A percentile compares a stretch with the other conserved stretches of the same genome.
phyloP scores from a whole-genome alignment of 2,888 invertebrate species.

The Iselma pallidipennis region DNA sequence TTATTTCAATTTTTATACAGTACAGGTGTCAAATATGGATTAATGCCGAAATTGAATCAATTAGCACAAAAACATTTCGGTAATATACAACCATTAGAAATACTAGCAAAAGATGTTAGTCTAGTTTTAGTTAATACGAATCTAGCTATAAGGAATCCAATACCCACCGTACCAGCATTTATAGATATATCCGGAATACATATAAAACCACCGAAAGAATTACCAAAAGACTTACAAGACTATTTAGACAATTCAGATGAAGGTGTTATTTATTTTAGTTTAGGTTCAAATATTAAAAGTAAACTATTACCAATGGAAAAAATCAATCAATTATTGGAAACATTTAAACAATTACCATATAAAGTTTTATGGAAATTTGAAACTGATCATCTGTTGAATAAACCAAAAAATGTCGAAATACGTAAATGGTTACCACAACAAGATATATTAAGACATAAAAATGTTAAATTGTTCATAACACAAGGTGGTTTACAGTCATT shows the following conservation, averaged over 20 bases:
- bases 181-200: conserved; percentile 42
- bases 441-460: conserved; percentile 46
- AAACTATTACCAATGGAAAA: conserved; percentile 42
- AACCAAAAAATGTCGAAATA: conserved; percentile 51
- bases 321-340: conserved; percentile 43
- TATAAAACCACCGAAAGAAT: conserved; percentile 34
- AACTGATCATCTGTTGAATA: conserved; percentile 39
- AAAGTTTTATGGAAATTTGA: conserved; percentile 57
- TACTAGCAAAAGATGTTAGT: conserved; percentile 38
- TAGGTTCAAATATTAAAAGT: conserved; percentile 54
- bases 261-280: conserved; percentile 54
- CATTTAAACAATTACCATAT: conserved; percentile 53
- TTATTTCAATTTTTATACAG: conserved; percentile 24
- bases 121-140: conserved; percentile 40
- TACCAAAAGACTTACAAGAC: conserved; percentile 45
- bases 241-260: conserved; percentile 48
- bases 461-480: conserved; percentile 40
- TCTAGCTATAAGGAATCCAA: conserved; percentile 32
- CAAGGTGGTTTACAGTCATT: conserved; percentile 43
- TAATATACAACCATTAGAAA: conserved; percentile 28
- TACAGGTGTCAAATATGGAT: background rate
- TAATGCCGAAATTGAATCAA: conserved; percentile 26
- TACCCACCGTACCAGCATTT: conserved; percentile 36
- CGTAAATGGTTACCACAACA: conserved; percentile 54
- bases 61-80: conserved; percentile 35